Evolutionary conservation across 1,140 invertebrate species (phyloP).

Genomic region (Zophobas morio): DNA sequence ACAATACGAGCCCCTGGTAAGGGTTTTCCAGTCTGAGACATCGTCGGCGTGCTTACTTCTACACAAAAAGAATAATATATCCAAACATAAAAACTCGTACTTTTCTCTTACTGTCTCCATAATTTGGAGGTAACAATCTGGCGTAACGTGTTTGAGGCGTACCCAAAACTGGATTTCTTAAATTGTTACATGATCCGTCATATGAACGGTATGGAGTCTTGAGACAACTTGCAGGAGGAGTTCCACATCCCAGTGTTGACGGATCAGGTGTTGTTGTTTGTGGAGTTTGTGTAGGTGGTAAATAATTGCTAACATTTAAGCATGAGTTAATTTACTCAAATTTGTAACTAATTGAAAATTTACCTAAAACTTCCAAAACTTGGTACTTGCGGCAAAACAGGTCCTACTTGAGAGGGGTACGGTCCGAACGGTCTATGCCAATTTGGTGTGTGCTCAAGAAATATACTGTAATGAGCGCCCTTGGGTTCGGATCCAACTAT

Average conservation of each 20-base stretch:
- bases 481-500: neutral
- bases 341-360: neutral
- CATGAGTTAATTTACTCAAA: neutral
- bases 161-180: conserved; percentile 80
- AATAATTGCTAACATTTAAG: conserved; percentile 20
- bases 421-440: neutral
- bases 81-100: neutral
- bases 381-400: neutral
- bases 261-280: conserved; percentile 59
- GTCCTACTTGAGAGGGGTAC: neutral
- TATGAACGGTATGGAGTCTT: conserved; percentile 78
- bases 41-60: conserved; percentile 78
- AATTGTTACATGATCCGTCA: conserved; percentile 91
- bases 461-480: conserved; percentile 16
- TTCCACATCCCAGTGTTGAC: conserved; percentile 65
- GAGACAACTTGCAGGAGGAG: conserved; percentile 67
- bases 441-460: conserved; percentile 22
- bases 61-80: neutral
- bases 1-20: conserved; percentile 81
- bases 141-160: conserved; percentile 77
- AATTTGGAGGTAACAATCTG: conserved; percentile 82
- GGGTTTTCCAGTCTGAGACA: conserved; percentile 73
- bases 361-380: conserved; percentile 8
- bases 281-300: conserved; percentile 52
- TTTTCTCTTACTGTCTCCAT: conserved; percentile 80